A percentile compares a stretch with the other conserved stretches of the same genome.
phyloP scores from a whole-genome alignment of 2,888 invertebrate species.

The Phengaris alcon region DNA sequence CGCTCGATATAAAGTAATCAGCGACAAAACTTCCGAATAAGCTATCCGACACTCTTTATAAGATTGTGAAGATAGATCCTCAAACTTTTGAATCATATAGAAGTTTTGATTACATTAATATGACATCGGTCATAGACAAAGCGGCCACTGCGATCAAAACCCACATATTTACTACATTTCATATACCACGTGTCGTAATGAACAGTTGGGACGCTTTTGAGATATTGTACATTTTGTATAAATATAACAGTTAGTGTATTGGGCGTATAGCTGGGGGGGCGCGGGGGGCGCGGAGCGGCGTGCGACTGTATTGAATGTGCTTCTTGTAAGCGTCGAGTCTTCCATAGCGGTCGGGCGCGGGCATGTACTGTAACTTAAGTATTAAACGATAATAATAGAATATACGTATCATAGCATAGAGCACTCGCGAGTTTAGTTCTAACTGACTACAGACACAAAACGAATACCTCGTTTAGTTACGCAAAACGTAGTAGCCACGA shows the following conservation, averaged over 20 bases:
- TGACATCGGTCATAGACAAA: neutral
- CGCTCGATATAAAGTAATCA: too few relatives aligned
- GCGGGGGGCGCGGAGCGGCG: slow-evolving; percentile 47
- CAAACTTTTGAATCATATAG: neutral
- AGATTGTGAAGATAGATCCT: too few relatives aligned
- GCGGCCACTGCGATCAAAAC: slow-evolving; percentile 3
- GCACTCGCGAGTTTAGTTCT: slow-evolving; percentile 65
- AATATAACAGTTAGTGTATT: slow-evolving; percentile 72
- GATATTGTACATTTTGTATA: slow-evolving; percentile 77
- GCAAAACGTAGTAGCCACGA: slow-evolving; percentile 64
- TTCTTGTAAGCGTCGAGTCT: slow-evolving; percentile 77
- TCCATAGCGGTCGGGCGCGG: slow-evolving; percentile 77
- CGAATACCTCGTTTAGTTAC: slow-evolving; percentile 77
- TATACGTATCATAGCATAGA: slow-evolving; percentile 72
- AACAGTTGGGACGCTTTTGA: slow-evolving; percentile 66
- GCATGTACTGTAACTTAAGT: slow-evolving; percentile 73
- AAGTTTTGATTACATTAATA: too few relatives aligned
- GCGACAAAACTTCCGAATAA: too few relatives aligned
- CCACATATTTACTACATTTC: slow-evolving; percentile 31
- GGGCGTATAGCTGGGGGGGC: slow-evolving; percentile 61
- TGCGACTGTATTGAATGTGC: slow-evolving; percentile 75
- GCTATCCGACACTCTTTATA: too few relatives aligned
- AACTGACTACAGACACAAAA: slow-evolving; percentile 69
- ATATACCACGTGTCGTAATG: slow-evolving; percentile 37
- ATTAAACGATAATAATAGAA: slow-evolving; percentile 78